A percentile compares a stretch with the other conserved stretches of the same genome.
phyloP scores from a whole-genome alignment of 1,140 invertebrate species.

The Aphelinus certus region DNA sequence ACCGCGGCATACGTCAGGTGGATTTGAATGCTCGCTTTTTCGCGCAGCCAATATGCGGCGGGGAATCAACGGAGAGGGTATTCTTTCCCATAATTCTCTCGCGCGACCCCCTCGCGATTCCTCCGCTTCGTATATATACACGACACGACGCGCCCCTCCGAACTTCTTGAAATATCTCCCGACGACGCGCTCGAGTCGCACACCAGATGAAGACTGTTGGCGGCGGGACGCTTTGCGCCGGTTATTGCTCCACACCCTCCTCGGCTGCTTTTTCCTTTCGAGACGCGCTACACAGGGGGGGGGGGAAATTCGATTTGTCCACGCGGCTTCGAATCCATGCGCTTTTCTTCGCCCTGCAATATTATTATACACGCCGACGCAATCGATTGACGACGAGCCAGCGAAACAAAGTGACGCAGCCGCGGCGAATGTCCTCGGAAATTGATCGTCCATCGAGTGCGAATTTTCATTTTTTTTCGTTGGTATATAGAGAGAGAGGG shows the following conservation, averaged over 20 bases:
- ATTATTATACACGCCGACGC: not conserved
- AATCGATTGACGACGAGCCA: no score
- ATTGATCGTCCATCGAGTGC: not conserved
- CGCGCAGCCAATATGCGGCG: constrained; percentile 9
- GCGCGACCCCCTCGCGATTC: constrained; percentile 9
- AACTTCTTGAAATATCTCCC: no score
- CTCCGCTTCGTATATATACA: not conserved
- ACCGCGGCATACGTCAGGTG: constrained; percentile 31
- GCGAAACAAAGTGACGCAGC: not conserved
- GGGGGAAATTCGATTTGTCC: not conserved
- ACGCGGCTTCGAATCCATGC: constrained; percentile 1
- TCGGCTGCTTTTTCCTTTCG: no score
- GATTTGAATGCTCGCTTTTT: constrained; percentile 30
- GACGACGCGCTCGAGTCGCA: not conserved
- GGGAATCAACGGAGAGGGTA: no score
- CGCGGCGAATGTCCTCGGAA: not conserved
- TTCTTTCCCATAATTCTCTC: constrained; percentile 17
- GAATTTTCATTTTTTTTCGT: constrained; percentile 1
- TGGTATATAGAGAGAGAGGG: no score
- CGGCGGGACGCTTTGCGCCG: no score
- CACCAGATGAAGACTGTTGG: not conserved
- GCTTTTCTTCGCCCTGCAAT: not conserved
- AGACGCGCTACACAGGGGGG: no score
- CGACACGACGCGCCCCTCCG: no score
- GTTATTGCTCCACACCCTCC: no score